Base-by-base conservation (phyloP, 2,113 vertebrate genomes). In the Colossoma macropomum region DNA sequence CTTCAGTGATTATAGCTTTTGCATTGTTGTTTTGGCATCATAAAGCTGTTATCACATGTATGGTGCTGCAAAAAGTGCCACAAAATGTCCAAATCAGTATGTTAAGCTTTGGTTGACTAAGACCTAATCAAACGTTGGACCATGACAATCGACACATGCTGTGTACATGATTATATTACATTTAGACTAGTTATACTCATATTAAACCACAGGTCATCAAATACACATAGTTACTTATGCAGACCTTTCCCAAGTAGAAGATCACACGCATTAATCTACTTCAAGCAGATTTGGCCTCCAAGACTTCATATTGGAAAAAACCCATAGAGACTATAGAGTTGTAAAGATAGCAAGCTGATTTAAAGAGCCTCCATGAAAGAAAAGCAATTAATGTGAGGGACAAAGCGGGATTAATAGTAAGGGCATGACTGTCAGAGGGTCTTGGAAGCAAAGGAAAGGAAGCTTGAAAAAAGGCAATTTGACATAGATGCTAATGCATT, bases 381-480 rank as follows among this genome's bases (percentile, higher is more conserved):
- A 78, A 65, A 21, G 60, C 28, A 23, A 19, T 72, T 82, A 34
- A 76, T 76, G 68, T 60, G n/a, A 80, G 84, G 79, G 84, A 87
- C 54, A 86, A n/a, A 59, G 27, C 7, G 72, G 66, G 15, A 16
- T 62, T 27, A 63, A 48, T 74, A 75, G 1, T 68, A 10, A 62
- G 85, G 56, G 76, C 28, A 81, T 75, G 75, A 60, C 79, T 77
- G 60, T 30, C 27, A 30, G 32, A 79, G 52, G 52, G 75, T 3
- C n/a, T 28, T 12, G 17, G 23, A 17, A 7, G 50, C 17, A 12
- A 19, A 23, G 62, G 48, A 9, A 75, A 25, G n/a, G n/a, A n/a
- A 27, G 15, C 16, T 12, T 17, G 30, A 88, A 32, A 38, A 30
- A 30, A n/a, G 27, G 25, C 13, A 4, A 45, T n/a, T 5, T 45